These are phyloP conservation scores for Liodrosophila aerea DNA, from an alignment of 2,888 invertebrate genomes.

Conservation along the genomic window DNA sequence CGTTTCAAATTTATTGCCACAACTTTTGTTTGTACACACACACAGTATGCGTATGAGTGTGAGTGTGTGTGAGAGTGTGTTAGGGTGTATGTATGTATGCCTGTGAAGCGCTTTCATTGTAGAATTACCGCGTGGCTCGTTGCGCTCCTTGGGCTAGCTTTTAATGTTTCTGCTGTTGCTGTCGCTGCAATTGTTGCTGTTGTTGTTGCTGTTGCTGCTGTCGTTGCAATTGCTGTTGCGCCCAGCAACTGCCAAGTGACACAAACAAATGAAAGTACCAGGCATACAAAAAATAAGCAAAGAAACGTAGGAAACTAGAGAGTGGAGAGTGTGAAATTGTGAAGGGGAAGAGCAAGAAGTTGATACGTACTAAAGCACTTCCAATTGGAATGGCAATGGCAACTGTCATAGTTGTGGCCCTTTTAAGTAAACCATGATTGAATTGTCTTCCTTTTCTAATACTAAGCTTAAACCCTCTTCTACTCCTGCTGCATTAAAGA, in stretches of 20 bases:
- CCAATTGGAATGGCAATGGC: constrained; percentile 12
- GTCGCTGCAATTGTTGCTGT: constrained; percentile 20
- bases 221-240: constrained; percentile 46
- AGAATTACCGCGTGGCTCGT: constrained; percentile 66
- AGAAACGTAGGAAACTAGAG: constrained; percentile 20
- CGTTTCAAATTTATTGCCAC: constrained; percentile 80
- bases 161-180: constrained; percentile 29
- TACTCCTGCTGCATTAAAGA: too few species aligned
- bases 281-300: constrained; percentile 22
- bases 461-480: neutral
- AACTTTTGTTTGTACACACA: constrained; percentile 68
- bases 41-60: neutral
- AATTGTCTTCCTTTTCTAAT: neutral
- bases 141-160: constrained; percentile 20
- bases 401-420: neutral
- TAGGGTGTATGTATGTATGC: constrained; percentile 22
- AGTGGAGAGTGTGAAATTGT: neutral
- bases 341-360: neutral
- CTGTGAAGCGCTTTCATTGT: constrained; percentile 60
- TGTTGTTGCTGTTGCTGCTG: constrained; percentile 48
- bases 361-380: constrained; percentile 19
- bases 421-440: too few species aligned
- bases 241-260: constrained; percentile 61
- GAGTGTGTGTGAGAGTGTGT: constrained; percentile 8
- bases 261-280: constrained; percentile 57